Conservation (phyloP, 2,797 vertebrate species). For the Trichosurus vulpecula region DNA sequence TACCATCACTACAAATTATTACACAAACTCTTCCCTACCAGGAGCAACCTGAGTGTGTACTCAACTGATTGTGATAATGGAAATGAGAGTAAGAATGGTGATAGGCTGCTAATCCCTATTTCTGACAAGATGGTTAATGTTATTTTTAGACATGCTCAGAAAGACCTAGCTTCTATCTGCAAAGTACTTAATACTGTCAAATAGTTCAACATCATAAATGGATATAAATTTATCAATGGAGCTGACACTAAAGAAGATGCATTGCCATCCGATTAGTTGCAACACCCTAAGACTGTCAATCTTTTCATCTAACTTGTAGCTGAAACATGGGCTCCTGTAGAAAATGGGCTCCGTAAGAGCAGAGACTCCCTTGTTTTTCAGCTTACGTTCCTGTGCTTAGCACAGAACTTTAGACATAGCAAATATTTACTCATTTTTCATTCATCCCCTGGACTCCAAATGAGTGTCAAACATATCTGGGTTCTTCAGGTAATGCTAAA, state of each 20-base stretch:
- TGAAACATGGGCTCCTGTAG: not conserved
- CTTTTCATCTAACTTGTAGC: not conserved
- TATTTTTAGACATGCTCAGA: not conserved
- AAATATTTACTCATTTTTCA: not conserved
- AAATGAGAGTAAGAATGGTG: not conserved
- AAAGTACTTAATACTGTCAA: not conserved
- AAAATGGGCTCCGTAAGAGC: not conserved
- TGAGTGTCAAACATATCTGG: not conserved
- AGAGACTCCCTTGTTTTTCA: not conserved
- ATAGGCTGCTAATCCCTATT: not conserved
- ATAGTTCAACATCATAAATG: not conserved
- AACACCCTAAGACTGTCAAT: not conserved
- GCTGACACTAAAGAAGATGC: not conserved
- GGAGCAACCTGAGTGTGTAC: not conserved
- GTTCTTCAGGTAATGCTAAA: not conserved
- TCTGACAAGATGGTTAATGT: not conserved
- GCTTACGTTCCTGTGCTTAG: not conserved
- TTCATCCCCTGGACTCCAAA: not conserved
- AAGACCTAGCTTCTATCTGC: not conserved
- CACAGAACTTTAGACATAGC: not conserved
- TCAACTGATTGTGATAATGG: not conserved
- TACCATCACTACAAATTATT: not conserved
- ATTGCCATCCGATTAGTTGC: not conserved
- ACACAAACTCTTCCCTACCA: not conserved
- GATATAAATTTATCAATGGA: not conserved